Conservation (phyloP, 2,888 invertebrate genomes). For the Pasiphila rectangulata region DNA sequence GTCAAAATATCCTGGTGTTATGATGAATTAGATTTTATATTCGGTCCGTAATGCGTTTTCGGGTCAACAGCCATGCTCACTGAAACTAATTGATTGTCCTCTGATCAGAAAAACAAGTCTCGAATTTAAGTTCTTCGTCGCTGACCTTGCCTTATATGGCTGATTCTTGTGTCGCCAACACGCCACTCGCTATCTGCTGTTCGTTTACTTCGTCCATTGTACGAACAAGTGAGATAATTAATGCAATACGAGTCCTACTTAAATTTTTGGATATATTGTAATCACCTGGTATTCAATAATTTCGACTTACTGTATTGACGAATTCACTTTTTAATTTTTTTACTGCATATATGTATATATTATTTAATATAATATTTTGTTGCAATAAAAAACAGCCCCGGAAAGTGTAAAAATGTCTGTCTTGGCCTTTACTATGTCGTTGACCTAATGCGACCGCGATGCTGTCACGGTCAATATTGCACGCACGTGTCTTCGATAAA, state of each 20-base stretch:
- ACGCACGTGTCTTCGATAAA: constrained; percentile 13
- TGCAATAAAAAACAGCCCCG: constrained; percentile 22
- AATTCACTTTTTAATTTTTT: constrained; percentile 13
- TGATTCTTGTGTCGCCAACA: constrained; percentile 46
- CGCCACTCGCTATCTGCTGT: constrained; percentile 29
- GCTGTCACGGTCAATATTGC: constrained; percentile 14
- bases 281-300: constrained; percentile 23
- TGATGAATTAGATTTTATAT: too few species aligned
- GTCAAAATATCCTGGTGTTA: too few species aligned
- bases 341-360: too few species aligned
- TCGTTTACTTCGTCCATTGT: constrained; percentile 31
- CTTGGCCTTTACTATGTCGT: constrained; percentile 22
- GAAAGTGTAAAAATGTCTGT: constrained; percentile 22
- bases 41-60: neutral
- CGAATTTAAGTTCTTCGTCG: constrained; percentile 42
- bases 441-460: constrained; percentile 16
- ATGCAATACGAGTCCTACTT: constrained; percentile 4
- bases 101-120: constrained; percentile 34
- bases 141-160: constrained; percentile 68
- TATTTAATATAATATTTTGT: constrained; percentile 20
- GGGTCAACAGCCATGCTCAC: neutral
- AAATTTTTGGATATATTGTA: constrained; percentile 15
- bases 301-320: constrained; percentile 35
- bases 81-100: constrained; percentile 7
- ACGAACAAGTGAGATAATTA: constrained; percentile 22